Percentiles rank a stretch among this genome's conserved stretches.
Conservation (phyloP, 2,113 vertebrate genomes). For the Antigone vipio region DNA sequence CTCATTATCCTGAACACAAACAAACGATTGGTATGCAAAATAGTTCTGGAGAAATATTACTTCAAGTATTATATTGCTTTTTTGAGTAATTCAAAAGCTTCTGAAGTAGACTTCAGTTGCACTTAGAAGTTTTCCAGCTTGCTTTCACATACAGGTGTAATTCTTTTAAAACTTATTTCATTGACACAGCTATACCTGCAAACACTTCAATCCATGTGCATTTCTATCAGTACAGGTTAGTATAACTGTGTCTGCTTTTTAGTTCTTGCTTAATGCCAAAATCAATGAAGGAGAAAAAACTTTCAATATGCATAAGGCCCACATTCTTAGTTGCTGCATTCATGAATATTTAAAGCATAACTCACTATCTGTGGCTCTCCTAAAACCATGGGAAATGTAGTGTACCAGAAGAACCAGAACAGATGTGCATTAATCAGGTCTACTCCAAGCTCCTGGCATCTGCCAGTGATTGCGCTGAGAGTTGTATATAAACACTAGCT, state of each 20-base stretch:
- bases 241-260: neutral
- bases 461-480: neutral
- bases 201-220: neutral
- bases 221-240: neutral
- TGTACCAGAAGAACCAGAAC: neutral
- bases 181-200: neutral
- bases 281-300: neutral
- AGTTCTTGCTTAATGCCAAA: neutral
- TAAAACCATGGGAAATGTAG: neutral
- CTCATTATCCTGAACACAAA: neutral
- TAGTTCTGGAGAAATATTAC: neutral
- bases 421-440: neutral
- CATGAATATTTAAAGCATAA: neutral
- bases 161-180: neutral
- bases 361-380: neutral
- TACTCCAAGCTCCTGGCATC: slow-evolving; percentile 3
- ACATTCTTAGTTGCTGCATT: neutral
- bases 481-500: neutral
- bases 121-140: neutral
- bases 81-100: neutral
- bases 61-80: neutral
- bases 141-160: neutral
- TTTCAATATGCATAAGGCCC: neutral
- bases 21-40: neutral
- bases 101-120: neutral